Percentiles rank a stretch among this genome's conserved stretches.
These are phyloP conservation scores for Agrotis puta DNA, from an alignment of 2,888 invertebrate species.

Conservation along the genomic window DNA sequence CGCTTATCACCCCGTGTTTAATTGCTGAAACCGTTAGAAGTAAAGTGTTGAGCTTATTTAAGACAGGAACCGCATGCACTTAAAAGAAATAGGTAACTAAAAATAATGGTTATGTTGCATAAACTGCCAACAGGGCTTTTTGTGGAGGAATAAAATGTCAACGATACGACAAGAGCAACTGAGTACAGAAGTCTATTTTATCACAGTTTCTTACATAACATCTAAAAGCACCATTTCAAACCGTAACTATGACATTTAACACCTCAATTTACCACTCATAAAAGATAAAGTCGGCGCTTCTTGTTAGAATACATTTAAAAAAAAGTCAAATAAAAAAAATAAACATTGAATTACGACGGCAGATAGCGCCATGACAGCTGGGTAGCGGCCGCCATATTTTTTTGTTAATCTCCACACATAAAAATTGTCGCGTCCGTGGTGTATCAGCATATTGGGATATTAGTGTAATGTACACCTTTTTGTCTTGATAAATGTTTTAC, in stretches of 20 bases:
- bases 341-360: slow-evolving; percentile 77
- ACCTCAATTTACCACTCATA: slow-evolving; percentile 79
- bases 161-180: slow-evolving; percentile 20
- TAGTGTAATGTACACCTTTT: slow-evolving; percentile 67
- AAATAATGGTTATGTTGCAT: slow-evolving; percentile 17
- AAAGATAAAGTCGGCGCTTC: slow-evolving; percentile 77
- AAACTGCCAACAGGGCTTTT: slow-evolving; percentile 26
- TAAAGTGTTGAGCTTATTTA: slow-evolving; percentile 14
- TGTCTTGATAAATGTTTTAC: slow-evolving; percentile 66
- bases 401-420: slow-evolving; percentile 74
- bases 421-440: slow-evolving; percentile 71
- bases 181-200: slow-evolving; percentile 59
- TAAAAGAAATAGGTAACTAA: slow-evolving; percentile 3
- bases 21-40: slow-evolving; percentile 29
- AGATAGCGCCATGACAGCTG: slow-evolving; percentile 79
- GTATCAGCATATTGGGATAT: slow-evolving; percentile 73
- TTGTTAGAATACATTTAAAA: slow-evolving; percentile 69
- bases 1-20: slow-evolving; percentile 21
- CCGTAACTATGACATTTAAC: slow-evolving; percentile 70
- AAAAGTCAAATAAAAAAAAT: slow-evolving; percentile 76
- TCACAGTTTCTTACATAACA: slow-evolving; percentile 44
- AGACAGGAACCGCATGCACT: slow-evolving; percentile 13
- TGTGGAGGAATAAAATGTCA: slow-evolving; percentile 26
- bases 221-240: slow-evolving; percentile 63
- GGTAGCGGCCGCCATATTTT: slow-evolving; percentile 71